phyloP scores from a whole-genome alignment of 2,797 vertebrate species.

The Denticeps clupeoides region DNA sequence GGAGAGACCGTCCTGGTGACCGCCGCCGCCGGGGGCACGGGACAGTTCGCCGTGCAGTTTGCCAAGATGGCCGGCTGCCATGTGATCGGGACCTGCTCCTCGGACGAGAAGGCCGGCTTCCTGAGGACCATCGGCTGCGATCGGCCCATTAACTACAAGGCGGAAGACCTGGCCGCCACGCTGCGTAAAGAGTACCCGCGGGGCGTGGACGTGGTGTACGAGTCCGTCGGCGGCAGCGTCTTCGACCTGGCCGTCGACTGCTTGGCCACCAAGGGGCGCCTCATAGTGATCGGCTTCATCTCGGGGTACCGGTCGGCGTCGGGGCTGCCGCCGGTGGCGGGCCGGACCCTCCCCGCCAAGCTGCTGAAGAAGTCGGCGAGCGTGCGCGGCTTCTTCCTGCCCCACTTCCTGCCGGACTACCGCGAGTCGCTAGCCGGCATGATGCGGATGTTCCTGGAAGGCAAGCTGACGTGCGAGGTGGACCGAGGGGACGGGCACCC shows the following conservation, averaged over 20 bases:
- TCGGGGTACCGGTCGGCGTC: constrained; percentile 73
- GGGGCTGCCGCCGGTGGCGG: constrained; percentile 61
- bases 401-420: constrained; percentile 70
- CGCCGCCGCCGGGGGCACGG: constrained; percentile 80
- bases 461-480: constrained; percentile 75
- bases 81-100: constrained; percentile 83
- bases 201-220: constrained; percentile 81
- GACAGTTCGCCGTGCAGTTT: constrained; percentile 88
- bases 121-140: constrained; percentile 82
- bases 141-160: constrained; percentile 73
- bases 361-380: constrained; percentile 82
- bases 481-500: constrained; percentile 65
- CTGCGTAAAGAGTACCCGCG: constrained; percentile 67
- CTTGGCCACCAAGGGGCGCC: constrained; percentile 66
- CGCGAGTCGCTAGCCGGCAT: constrained; percentile 63
- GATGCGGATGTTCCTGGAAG: constrained; percentile 62
- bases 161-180: constrained; percentile 59
- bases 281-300: constrained; percentile 84
- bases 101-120: constrained; percentile 72
- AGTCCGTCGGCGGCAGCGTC: constrained; percentile 71
- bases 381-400: constrained; percentile 78
- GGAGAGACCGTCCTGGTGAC: constrained; percentile 82
- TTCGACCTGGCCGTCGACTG: constrained; percentile 71
- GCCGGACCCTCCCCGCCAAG: constrained; percentile 64
- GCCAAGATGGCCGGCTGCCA: constrained; percentile 80